Base-by-base conservation (phyloP, 2,797 vertebrate species). In the Emys orbicularis region DNA sequence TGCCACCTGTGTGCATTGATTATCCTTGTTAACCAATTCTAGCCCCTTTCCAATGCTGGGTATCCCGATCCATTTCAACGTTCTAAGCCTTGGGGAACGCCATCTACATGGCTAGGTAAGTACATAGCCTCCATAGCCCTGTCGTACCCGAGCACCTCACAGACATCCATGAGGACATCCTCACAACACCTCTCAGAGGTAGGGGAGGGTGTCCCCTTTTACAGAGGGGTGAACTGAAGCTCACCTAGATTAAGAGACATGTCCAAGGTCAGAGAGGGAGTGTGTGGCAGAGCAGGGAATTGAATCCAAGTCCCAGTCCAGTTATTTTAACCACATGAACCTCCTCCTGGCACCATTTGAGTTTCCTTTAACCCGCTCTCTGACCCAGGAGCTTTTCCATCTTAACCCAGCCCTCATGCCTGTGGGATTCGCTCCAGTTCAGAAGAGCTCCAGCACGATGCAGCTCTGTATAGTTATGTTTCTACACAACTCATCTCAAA, bases 21-120 rank as follows among this genome's bases (percentile, higher is more conserved):
- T 79, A 87, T 81, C 76, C 92, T 96, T 79, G 90, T 96, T 95
- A 93, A 29, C 56, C 89, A 91, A 84, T 41, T 85, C 81, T 1
- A 89, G 83, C 68, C 85, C 83, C 83, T 3, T 29, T 88, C 85
- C 13, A 65, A 18, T 47, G 90, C 34, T 50, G 88, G 59, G 77
- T 83, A 52, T 87, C 88, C 44, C 77, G 29, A 82, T 83, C 91
- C 37, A 8, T 12, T n/a, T 34, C 31, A 18, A 65, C 31, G 4
- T 8, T 18, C 34, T 65, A 65, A 18, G 61, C 31, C 8, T 65
- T 65, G 31, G 8, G 61, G 61, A n/a, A n/a, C 4, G 2, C 34
- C 61, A 65, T 65, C 61, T 65, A n/a, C 16, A 34, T n/a, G 61
- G 34, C 61, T 3, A n/a, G 61, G 61, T 74, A 12, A 44, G 41